Evolutionary conservation across 1,140 invertebrate species (phyloP).

Genomic region (Caerostris extrusa): DNA sequence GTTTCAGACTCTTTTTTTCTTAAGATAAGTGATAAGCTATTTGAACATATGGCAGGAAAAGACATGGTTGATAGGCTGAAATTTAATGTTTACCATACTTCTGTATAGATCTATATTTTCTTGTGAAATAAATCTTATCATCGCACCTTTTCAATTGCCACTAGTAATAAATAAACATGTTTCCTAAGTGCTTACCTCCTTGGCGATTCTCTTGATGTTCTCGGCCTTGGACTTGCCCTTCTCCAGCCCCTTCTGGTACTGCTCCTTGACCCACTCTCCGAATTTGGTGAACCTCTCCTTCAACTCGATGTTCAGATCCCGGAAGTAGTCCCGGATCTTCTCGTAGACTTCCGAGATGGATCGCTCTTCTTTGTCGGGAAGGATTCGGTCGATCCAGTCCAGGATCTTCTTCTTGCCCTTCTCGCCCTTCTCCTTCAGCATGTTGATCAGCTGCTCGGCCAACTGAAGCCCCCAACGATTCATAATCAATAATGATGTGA

Average conservation of each 20-base stretch:
- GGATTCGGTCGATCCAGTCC: constrained; percentile 65
- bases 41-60: no score
- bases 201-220: constrained; percentile 63
- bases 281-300: constrained; percentile 74
- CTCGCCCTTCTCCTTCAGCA: constrained; percentile 47
- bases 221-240: constrained; percentile 60
- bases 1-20: no score
- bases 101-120: no score
- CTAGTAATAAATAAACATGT: no score
- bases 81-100: no score
- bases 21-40: no score
- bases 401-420: constrained; percentile 62
- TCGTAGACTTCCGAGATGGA: constrained; percentile 58
- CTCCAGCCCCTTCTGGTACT: constrained; percentile 21
- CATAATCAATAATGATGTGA: no score
- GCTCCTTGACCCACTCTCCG: constrained; percentile 68
- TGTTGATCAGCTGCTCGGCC: constrained; percentile 34
- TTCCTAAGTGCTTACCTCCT: background rate
- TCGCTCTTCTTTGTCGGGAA: constrained; percentile 32
- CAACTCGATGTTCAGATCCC: constrained; percentile 56
- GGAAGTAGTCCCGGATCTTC: constrained; percentile 67
- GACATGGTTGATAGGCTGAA: no score
- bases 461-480: background rate
- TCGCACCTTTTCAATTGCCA: no score
- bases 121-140: no score